These are phyloP conservation scores for Coranthus polyacanthus DNA, from an alignment of 2,797 vertebrate species.

Conservation along the genomic window DNA sequence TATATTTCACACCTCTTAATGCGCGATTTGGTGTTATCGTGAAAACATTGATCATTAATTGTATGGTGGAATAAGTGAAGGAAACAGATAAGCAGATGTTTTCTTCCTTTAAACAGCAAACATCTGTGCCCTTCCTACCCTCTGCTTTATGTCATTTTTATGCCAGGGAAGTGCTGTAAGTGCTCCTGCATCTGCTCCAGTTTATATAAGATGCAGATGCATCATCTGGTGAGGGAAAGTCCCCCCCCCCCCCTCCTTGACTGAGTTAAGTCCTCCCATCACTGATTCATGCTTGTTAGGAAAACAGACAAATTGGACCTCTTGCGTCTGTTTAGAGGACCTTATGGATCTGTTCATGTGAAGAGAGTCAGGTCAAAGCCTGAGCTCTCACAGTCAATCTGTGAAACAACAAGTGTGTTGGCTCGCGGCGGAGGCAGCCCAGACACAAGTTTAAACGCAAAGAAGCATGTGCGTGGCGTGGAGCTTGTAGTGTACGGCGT, in stretches of 20 bases:
- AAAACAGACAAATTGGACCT: conserved; percentile 57
- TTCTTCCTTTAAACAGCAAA: conserved; percentile 35
- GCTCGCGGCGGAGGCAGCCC: not conserved
- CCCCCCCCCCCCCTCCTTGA: conserved; percentile 1
- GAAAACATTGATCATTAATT: conserved; percentile 25
- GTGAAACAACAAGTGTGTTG: conserved; percentile 20
- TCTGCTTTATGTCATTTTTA: conserved; percentile 57
- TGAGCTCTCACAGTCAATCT: conserved; percentile 20
- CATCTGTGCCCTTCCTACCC: conserved; percentile 62
- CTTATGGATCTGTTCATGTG: conserved; percentile 49
- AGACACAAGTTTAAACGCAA: conserved; percentile 9
- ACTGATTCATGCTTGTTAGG: conserved; percentile 68
- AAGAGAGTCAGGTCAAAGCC: conserved; percentile 13
- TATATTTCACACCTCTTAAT: conserved; percentile 2
- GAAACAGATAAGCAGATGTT: conserved; percentile 52
- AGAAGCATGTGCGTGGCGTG: not conserved
- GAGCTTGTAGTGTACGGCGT: not conserved
- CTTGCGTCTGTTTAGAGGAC: conserved; percentile 45
- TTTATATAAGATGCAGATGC: conserved; percentile 72
- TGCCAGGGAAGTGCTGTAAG: conserved; percentile 53
- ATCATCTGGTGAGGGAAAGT: conserved; percentile 53
- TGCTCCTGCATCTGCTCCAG: conserved; percentile 70
- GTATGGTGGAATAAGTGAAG: conserved; percentile 29
- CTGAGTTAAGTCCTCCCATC: conserved; percentile 56
- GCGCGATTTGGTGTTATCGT: not conserved